Evolutionary conservation across 2,113 vertebrate species (phyloP), one percentile per base, ranked within the genome.

Genomic region (Orthonyx spaldingii): DNA sequence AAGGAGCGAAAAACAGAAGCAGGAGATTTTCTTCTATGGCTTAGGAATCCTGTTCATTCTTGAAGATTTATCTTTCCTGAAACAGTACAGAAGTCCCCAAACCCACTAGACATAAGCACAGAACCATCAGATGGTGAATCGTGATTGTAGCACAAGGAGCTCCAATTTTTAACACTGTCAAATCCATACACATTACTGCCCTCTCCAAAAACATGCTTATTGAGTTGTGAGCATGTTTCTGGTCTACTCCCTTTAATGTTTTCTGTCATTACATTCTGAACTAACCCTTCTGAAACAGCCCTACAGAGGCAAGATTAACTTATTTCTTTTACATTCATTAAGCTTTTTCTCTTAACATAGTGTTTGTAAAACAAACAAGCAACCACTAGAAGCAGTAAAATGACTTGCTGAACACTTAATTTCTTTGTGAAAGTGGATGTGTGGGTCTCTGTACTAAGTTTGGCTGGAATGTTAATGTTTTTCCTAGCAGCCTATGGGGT

Each of bases 331-430:
- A 44, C 11, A 6, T 15, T 69, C 2, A 2, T 69, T 60, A 55
- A 68, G 23, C 7, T 60, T 50, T 71, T 65, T 74, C 55, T 61
- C 2, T 0, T 37, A 46, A 57, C 0, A 0, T 2, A 22, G 14
- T 39, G 15, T 55, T 84, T 87, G 19, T 82, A 63, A 81, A 93
- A 52, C 39, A 85, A 78, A 11, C 11, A 70, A 72, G 5, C 71
- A 52, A 71, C 19, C 32, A 15, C 37, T 69, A 35, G 44, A 82
- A 92, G 24, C 32, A 5, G 1, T 66, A 32, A 82, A 39, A 8
- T 44, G 28, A 32, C 3, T 1, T 63, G 44, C 39, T 83, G 47
- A 52, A 44, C 28, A 24, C 35, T 47, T 56, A n/a, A 79, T 81
- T 28, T 52, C 8, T 75, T 72, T 53, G 53, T 44, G 23, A 32